Evolutionary conservation across 2,888 invertebrate species (phyloP), one percentile per base, ranked within the genome.

Genomic region (Coremacera marginata): DNA sequence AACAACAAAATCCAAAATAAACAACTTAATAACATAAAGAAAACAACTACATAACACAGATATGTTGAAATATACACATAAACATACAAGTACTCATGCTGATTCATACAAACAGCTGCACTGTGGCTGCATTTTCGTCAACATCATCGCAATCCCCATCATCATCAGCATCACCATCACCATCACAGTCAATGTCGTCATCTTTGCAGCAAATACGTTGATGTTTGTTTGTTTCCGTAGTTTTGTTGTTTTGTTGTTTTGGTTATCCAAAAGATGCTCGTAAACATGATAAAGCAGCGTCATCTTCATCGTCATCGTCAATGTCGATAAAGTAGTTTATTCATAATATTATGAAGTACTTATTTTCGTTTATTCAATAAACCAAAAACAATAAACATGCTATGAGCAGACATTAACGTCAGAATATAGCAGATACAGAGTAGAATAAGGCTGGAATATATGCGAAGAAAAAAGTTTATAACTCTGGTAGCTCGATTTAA

Each of bases 361-460:
- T 49, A 62, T 37, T 37, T 16, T 22, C 44, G 51, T 51, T 44
- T 19, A 74, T 65, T 74, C 74, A 74, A 74, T 74, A 74, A 74
- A 52, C 65, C 73, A 67, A 63, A 74, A 74, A 74, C 67, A 65
- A 65, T 67, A 65, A 74, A 74, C 65, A 37, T 22, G 65, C 52
- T 65, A 52, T 37, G 52, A 34, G 22, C 44, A 44, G n/a, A 37
- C 60, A 37, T 72, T 44, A 60, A 31, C 70, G 4, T 5, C 22
- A 37, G 8, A 7, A 37, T 8, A 37, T 37, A 37, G 5, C 37
- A 37, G 37, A 5, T 37, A 37, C 37, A 37, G 5, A 31, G 31
- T 31, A 31, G n/a, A n/a, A 4, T 31, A 3, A 37, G 37, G 8
- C 37, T 37, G 37, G 7, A 37, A 37, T 37, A 8, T 8, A 37